These are phyloP conservation scores for Malaclemys terrapin DNA, from an alignment of 2,113 vertebrate species.

Conservation along the genomic window DNA sequence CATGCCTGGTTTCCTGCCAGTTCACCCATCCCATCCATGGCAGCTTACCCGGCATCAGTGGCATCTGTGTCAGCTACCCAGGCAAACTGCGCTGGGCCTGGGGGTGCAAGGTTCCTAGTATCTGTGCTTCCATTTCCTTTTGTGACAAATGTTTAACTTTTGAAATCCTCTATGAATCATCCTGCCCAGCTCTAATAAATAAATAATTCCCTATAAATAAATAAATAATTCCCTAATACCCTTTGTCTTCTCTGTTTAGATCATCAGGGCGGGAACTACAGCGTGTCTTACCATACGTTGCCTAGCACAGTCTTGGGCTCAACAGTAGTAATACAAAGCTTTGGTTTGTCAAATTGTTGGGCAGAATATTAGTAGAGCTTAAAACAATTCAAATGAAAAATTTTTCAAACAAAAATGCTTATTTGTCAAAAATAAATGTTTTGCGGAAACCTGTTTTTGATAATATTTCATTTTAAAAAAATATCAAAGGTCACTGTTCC, in stretches of 20 bases:
- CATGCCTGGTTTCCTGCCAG: not conserved
- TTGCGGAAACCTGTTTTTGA: too few species aligned
- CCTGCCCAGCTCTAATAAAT: not conserved
- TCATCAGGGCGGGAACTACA: not conserved
- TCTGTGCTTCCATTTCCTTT: not conserved
- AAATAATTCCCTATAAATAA: not conserved
- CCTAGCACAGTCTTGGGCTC: too few species aligned
- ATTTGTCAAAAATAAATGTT: not conserved
- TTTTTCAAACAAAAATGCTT: not conserved
- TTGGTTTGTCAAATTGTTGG: not conserved
- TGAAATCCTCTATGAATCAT: not conserved
- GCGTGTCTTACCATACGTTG: too few species aligned
- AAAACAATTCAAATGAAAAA: not conserved
- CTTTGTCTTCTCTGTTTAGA: not conserved
- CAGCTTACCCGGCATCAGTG: not conserved
- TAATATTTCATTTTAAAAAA: too few species aligned
- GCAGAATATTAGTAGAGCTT: not conserved
- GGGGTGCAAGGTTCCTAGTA: too few species aligned
- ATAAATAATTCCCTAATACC: not conserved
- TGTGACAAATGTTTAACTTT: not conserved
- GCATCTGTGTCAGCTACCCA: not conserved
- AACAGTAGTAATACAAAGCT: not conserved
- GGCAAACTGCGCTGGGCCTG: not conserved
- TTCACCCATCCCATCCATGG: not conserved
- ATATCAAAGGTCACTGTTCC: rapidly evolving